These are phyloP conservation scores for Cylindroiulus punctatus DNA, from an alignment of 2,888 invertebrate genomes.

Conservation along the genomic window DNA sequence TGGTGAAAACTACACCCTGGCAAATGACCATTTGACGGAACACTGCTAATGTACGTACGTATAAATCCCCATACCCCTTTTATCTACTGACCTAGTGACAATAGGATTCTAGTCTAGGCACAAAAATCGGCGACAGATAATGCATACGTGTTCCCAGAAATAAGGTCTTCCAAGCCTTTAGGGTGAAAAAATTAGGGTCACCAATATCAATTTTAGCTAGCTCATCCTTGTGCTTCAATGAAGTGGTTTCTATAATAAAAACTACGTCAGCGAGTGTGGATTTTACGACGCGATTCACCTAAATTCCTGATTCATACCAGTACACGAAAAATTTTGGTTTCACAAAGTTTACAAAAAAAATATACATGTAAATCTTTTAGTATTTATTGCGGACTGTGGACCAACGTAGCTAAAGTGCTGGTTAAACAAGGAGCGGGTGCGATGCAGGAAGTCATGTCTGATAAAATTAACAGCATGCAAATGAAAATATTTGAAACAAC, in stretches of 20 bases:
- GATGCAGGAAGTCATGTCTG: background rate
- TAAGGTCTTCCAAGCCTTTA: conserved; percentile 2
- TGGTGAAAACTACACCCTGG: no score
- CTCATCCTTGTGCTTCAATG: background rate
- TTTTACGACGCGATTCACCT: background rate
- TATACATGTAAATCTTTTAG: no score
- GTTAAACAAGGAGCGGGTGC: background rate
- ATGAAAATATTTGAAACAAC: background rate
- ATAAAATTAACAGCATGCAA: background rate
- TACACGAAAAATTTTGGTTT: background rate
- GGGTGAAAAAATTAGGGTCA: conserved; percentile 30
- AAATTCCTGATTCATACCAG: background rate
- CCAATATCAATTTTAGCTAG: background rate
- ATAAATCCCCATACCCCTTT: background rate
- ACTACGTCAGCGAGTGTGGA: background rate
- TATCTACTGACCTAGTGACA: conserved; percentile 26
- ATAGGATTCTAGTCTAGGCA: background rate
- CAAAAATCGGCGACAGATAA: background rate
- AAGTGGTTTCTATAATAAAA: background rate
- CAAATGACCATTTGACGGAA: no score
- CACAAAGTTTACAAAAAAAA: background rate
- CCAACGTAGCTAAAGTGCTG: background rate
- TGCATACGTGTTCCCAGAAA: conserved; percentile 1
- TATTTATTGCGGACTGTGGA: background rate
- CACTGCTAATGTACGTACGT: no score